Evolutionary conservation across 1,140 invertebrate genomes (phyloP).

Genomic region (Pogonus chalceus): DNA sequence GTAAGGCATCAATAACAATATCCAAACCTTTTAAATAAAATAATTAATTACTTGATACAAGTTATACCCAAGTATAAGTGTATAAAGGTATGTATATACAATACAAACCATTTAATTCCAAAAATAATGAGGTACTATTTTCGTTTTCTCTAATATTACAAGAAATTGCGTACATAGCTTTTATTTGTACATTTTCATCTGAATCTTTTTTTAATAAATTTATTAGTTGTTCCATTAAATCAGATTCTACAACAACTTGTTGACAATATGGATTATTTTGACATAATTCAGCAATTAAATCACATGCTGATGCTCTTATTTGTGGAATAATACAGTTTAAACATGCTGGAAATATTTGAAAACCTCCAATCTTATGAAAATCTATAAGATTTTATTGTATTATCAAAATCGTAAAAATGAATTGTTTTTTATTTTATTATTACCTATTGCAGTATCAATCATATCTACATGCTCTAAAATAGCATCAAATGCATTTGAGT

Average conservation of each 20-base stretch:
- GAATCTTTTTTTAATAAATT: conserved; percentile 51
- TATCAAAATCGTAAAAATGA: no score
- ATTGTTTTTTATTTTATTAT: conserved; percentile 19
- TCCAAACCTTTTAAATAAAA: conserved; percentile 59
- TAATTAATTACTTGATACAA: no score
- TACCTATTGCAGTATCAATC: conserved; percentile 64
- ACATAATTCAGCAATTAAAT: conserved; percentile 57
- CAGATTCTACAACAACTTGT: conserved; percentile 47
- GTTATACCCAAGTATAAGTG: no score
- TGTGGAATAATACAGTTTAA: conserved; percentile 48
- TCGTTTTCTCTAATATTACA: no score
- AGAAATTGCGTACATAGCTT: conserved; percentile 65
- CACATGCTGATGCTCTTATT: conserved; percentile 51
- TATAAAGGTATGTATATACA: no score
- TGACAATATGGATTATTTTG: conserved; percentile 77
- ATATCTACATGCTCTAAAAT: conserved; percentile 55
- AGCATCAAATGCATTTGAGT: conserved; percentile 45
- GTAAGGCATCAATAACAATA: conserved; percentile 48
- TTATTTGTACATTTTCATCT: conserved; percentile 45
- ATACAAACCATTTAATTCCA: no score
- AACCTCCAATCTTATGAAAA: conserved; percentile 73
- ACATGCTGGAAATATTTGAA: conserved; percentile 54
- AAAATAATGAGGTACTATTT: no score
- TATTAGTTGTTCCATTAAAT: conserved; percentile 53
- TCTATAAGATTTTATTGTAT: conserved; percentile 40